Percentiles rank a stretch among this genome's conserved stretches.
Evolutionary conservation across 1,140 invertebrate genomes (phyloP).

Genomic region (Drosophila rufa): DNA sequence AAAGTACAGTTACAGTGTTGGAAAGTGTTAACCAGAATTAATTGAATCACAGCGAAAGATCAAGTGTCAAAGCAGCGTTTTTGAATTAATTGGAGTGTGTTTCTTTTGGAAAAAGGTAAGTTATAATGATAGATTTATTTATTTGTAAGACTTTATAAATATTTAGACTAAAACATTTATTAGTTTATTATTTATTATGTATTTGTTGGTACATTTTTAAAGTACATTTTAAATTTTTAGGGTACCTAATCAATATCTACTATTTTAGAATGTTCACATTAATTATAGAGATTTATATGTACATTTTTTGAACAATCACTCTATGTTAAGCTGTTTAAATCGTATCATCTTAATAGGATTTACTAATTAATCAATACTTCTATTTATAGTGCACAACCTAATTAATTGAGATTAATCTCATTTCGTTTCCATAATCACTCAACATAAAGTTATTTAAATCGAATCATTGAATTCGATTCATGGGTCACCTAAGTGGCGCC

Average conservation of each 20-base stretch:
- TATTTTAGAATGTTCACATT: too few species aligned
- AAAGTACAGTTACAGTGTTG: slow-evolving; percentile 39
- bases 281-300: not conserved
- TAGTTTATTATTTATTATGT: too few species aligned
- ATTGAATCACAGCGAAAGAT: not conserved
- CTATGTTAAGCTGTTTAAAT: too few species aligned
- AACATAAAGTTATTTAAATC: slow-evolving; percentile 5
- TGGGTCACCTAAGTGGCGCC: slow-evolving; percentile 53
- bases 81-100: not conserved
- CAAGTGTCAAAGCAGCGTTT: slow-evolving; percentile 18
- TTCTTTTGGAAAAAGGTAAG: slow-evolving; percentile 21
- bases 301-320: not conserved
- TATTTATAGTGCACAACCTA: not conserved
- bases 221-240: too few species aligned
- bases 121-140: not conserved
- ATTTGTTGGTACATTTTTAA: too few species aligned
- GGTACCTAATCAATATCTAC: too few species aligned
- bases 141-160: not conserved
- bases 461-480: slow-evolving; percentile 27
- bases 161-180: too few species aligned
- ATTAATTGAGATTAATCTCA: not conserved
- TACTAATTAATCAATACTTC: not conserved
- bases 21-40: slow-evolving; percentile 24
- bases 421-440: not conserved
- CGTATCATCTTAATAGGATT: too few species aligned